A percentile compares a stretch with the other conserved stretches of the same genome.
phyloP scores from a whole-genome alignment of 2,888 invertebrate species.

The Ditula angustiorana region DNA sequence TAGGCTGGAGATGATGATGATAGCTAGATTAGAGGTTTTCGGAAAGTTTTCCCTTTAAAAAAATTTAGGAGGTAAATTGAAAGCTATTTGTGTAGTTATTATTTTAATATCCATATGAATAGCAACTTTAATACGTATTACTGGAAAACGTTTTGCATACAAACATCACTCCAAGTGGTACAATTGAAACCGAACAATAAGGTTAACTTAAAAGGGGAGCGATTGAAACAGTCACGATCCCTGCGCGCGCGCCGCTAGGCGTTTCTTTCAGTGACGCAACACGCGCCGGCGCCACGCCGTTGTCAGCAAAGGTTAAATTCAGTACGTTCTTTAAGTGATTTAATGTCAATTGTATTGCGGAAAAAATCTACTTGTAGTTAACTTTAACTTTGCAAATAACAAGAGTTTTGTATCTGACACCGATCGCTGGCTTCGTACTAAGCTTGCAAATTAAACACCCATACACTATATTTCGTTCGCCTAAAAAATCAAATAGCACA shows the following conservation, averaged over 20 bases:
- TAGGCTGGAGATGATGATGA: too few relatives aligned
- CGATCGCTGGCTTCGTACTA: too few relatives aligned
- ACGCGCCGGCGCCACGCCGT: constrained; percentile 4
- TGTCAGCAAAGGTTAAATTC: constrained; percentile 33
- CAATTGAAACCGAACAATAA: constrained; percentile 30
- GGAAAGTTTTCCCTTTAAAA: too few relatives aligned
- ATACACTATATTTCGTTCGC: too few relatives aligned
- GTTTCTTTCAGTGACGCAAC: constrained; percentile 33
- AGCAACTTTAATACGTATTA: neutral
- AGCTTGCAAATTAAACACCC: too few relatives aligned
- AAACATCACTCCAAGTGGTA: neutral
- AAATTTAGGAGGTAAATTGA: too few relatives aligned
- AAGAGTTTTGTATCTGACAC: neutral
- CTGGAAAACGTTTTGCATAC: neutral
- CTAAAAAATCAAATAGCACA: too few relatives aligned
- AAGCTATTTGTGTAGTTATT: too few relatives aligned
- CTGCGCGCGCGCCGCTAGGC: constrained; percentile 19
- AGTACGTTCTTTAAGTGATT: constrained; percentile 12
- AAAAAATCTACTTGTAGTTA: neutral
- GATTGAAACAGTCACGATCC: constrained; percentile 36
- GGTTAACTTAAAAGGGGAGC: constrained; percentile 19
- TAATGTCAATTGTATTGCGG: constrained; percentile 19
- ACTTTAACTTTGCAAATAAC: neutral
- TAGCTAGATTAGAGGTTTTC: too few relatives aligned
- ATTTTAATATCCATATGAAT: too few relatives aligned